Evolutionary conservation across 2,888 invertebrate genomes (phyloP).

Genomic region (Theretra japonica): DNA sequence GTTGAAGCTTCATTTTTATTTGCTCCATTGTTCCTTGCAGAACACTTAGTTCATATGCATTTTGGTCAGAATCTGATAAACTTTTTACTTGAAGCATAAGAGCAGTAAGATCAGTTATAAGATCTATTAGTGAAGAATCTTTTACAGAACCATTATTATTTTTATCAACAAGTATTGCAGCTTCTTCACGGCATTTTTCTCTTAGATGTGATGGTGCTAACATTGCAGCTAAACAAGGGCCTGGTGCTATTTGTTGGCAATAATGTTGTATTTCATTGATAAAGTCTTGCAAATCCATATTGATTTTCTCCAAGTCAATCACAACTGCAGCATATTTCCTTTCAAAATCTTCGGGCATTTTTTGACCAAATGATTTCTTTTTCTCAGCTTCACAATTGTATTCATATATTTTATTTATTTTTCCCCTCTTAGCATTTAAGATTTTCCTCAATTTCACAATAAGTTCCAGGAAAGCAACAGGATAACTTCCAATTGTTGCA

Average conservation of each 20-base stretch:
- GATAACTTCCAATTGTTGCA: conserved; percentile 90
- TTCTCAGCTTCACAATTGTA: conserved; percentile 97
- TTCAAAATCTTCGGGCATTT: conserved; percentile 94
- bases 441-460: conserved; percentile 95
- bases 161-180: conserved; percentile 90
- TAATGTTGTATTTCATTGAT: conserved; percentile 93
- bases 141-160: conserved; percentile 87
- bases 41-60: conserved; percentile 95
- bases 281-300: conserved; percentile 93
- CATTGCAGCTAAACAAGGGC: conserved; percentile 94
- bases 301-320: conserved; percentile 95
- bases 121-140: conserved; percentile 87
- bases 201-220: conserved; percentile 94
- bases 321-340: conserved; percentile 94
- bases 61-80: conserved; percentile 91
- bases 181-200: conserved; percentile 94
- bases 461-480: conserved; percentile 92
- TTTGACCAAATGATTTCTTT: conserved; percentile 91
- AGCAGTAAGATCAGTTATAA: conserved; percentile 95
- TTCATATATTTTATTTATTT: conserved; percentile 91
- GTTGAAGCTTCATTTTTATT: conserved; percentile 91
- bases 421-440: conserved; percentile 91
- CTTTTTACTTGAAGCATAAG: conserved; percentile 95
- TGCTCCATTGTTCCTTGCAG: conserved; percentile 96
- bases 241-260: conserved; percentile 94